Evolutionary conservation across 2,888 invertebrate genomes (phyloP), one percentile per base, ranked within the genome.

Genomic region (Ormyrus rosae): DNA sequence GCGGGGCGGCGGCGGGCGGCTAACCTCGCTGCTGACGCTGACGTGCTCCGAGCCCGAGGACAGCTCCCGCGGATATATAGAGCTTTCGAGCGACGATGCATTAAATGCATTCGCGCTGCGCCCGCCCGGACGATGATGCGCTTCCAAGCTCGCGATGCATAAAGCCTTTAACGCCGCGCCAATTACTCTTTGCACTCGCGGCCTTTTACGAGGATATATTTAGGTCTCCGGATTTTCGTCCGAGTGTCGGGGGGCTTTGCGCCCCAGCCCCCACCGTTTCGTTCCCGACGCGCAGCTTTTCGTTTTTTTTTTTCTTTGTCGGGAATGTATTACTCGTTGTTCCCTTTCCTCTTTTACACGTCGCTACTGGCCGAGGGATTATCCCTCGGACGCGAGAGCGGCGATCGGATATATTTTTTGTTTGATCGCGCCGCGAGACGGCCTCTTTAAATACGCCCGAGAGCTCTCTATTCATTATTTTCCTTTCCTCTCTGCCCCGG

Each of bases 351-450:
- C 34, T 7, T 45, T 19, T 51, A 9, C 6, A 11, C 56, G 34
- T 0, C 5, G 34, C 45, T 45, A 55, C 4, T n/a, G 51, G 51
- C 45, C 13, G 13, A 19, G 72, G 75, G 71, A 80, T 75, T 80
- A 80, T 75, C 70, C 45, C n/a, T 55, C 5, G 34, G 45, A 56
- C 53, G 51, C 19, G 4, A 34, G 34, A 34, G 6, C 58, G 50
- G n/a, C 64, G 56, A 73, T 79, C 51, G 79, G 61, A 74, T 79
- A 34, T 34, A 74, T 63, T 74, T 74, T 80, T 80, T 60, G 51
- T 79, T 74, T 70, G 61, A 56, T 74, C 69, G 61, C 10, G 46
- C 19, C 13, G 1, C 19, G 19, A 19, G 34, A 6, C 34, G 7
- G 34, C 13, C 68, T 69, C 79, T 68, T 72, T 56, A 72, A 50